A percentile compares a stretch with the other conserved stretches of the same genome.
phyloP scores from a whole-genome alignment of 2,888 invertebrate species.

The Drosophila colorata region DNA sequence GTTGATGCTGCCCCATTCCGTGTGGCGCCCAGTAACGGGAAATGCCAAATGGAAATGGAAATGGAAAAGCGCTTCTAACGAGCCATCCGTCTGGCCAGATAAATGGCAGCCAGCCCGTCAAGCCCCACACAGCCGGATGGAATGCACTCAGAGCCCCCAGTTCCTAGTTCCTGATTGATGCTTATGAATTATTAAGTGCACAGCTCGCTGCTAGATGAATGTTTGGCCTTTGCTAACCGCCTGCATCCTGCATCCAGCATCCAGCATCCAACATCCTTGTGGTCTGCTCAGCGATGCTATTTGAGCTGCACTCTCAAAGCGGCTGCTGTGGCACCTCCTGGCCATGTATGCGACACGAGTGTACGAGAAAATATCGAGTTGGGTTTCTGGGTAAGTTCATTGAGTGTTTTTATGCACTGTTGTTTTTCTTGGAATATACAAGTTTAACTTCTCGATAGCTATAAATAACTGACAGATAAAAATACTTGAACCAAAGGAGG shows the following conservation, averaged over 20 bases:
- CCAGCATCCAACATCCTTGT: constrained; percentile 10
- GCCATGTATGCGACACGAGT: background rate
- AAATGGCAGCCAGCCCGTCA: constrained; percentile 25
- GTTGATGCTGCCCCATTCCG: constrained; percentile 18
- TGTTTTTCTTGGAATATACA: background rate
- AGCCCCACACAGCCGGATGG: constrained; percentile 27
- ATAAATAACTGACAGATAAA: no score
- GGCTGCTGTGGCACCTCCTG: background rate
- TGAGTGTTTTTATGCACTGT: background rate
- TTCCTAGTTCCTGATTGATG: constrained; percentile 73
- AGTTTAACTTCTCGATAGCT: background rate
- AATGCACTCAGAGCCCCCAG: constrained; percentile 50
- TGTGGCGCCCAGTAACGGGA: constrained; percentile 26
- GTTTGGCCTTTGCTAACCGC: constrained; percentile 5
- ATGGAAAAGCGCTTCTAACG: constrained; percentile 35
- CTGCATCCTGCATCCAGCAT: background rate
- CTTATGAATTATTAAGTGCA: constrained; percentile 75
- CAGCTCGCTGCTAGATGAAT: constrained; percentile 12
- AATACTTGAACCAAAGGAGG: no score
- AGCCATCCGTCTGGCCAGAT: constrained; percentile 36
- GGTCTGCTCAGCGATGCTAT: constrained; percentile 45
- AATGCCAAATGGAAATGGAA: constrained; percentile 7
- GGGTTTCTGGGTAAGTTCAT: background rate
- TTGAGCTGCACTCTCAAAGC: constrained; percentile 28
- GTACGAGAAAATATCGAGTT: background rate